Percentiles rank a stretch among this genome's conserved stretches.
Conservation (phyloP, 2,797 vertebrate genomes). For the Aplochiton taeniatus region DNA sequence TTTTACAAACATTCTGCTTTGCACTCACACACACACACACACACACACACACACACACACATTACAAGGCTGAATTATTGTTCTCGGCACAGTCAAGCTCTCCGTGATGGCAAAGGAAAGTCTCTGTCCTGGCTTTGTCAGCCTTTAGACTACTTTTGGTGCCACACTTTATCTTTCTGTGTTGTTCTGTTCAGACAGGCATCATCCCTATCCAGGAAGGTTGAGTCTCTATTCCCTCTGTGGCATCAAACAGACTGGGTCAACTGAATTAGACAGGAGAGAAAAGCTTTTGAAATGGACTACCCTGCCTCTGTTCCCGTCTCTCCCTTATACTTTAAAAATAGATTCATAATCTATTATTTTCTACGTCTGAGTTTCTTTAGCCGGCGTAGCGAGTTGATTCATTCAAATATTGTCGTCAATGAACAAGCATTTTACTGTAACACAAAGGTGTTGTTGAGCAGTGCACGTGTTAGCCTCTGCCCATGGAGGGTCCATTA, state of each 20-base stretch:
- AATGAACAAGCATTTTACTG: too few species aligned
- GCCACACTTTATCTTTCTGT: constrained; percentile 37
- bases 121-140: constrained; percentile 52
- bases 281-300: constrained; percentile 32
- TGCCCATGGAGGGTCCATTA: constrained; percentile 33
- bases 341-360: too few species aligned
- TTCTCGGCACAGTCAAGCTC: constrained; percentile 37
- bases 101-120: constrained; percentile 37
- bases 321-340: constrained; percentile 4
- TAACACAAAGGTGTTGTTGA: too few species aligned
- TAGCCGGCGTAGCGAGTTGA: too few species aligned
- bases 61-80: constrained; percentile 20
- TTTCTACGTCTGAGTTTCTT: too few species aligned
- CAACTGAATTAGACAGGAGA: constrained; percentile 55
- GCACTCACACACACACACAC: constrained; percentile 3
- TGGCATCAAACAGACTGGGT: constrained; percentile 48
- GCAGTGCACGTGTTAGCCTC: neutral
- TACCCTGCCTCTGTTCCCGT: constrained; percentile 40
- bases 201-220: constrained; percentile 66
- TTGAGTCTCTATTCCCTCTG: constrained; percentile 57
- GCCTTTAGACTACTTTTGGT: constrained; percentile 47
- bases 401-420: too few species aligned
- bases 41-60: neutral
- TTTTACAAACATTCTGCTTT: too few species aligned
- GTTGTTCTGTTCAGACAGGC: constrained; percentile 54